Base-by-base conservation (phyloP, 2,888 invertebrate genomes). In the Drosophila conformis region DNA sequence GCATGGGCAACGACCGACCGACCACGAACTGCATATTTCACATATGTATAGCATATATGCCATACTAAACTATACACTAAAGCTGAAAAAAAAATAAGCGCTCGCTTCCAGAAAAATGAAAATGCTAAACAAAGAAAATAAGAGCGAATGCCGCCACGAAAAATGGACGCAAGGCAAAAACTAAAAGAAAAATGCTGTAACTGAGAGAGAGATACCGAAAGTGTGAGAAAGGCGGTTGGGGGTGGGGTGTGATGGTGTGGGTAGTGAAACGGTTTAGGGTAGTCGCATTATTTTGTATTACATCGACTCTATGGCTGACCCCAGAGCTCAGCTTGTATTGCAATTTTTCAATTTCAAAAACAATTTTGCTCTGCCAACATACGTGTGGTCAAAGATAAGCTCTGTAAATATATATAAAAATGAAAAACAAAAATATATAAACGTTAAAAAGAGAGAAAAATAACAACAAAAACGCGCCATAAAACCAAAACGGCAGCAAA, bases 261-360 rank as follows among this genome's bases (percentile, higher is more conserved):
- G n/a, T 33, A 13, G 36, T 46, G 46, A 7, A 46, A 7, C 21
- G 46, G 46, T 46, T 25, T 46, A 49, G 69, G 58, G 69, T 46
- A 63, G 62, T 76, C 76, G 86, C 86, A 85, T 85, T 85, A 85
- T 88, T 85, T 87, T 76, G 90, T 86, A 86, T 89, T 89, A 87
- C 89, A 83, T 59, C 83, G 69, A 72, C 70, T 82, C 69, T 76
- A 76, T 80, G 59, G 69, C 80, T 77, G 78, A 70, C 76, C 74
- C 80, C 80, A 76, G 76, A 69, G 73, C 89, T 84, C 75, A 89
- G 90, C 89, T 89, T 89, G 87, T 82, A 87, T 79, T 90, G 91
- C 90, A 87, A 89, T 89, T 91, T 89, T 90, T 89, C 91, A 91
- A 89, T 89, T 89, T 89, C 91, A 91, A 88, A 91, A 91, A 89